Conservation (phyloP, 2,797 vertebrate species). For the Sciaenops ocellatus region DNA sequence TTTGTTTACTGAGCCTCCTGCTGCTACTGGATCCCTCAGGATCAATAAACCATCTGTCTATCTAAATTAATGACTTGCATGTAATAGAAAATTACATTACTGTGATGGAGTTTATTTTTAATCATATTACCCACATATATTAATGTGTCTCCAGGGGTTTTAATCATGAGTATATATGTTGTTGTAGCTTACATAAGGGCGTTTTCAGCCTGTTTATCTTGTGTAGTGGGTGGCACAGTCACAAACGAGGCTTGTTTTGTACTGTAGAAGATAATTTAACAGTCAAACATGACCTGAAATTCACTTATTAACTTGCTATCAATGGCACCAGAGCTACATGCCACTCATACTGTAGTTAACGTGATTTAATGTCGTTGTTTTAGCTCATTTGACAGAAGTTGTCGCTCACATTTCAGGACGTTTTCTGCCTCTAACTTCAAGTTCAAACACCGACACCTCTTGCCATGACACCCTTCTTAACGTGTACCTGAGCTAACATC, state of each 20-base stretch:
- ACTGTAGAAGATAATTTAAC: neutral
- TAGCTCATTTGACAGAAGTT: neutral
- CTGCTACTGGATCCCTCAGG: no score
- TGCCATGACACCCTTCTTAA: neutral
- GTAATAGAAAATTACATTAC: neutral
- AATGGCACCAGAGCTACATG: neutral
- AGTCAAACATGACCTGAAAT: neutral
- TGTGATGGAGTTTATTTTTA: neutral
- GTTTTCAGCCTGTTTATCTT: neutral
- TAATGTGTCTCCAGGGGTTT: neutral
- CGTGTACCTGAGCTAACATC: slow-evolving; percentile 33
- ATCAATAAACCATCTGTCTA: no score
- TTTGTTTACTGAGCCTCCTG: no score
- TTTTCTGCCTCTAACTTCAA: rapidly evolving
- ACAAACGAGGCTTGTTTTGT: neutral
- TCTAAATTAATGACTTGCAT: neutral
- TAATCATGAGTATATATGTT: neutral
- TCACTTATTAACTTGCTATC: neutral
- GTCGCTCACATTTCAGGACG: neutral
- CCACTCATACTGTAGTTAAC: neutral
- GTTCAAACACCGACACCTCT: neutral
- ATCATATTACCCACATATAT: neutral
- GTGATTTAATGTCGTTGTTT: neutral
- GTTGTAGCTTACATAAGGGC: no score
- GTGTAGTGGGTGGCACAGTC: neutral